These are phyloP conservation scores for Xerus inauris DNA, from an alignment of 2,113 vertebrate genomes.

Conservation along the genomic window DNA sequence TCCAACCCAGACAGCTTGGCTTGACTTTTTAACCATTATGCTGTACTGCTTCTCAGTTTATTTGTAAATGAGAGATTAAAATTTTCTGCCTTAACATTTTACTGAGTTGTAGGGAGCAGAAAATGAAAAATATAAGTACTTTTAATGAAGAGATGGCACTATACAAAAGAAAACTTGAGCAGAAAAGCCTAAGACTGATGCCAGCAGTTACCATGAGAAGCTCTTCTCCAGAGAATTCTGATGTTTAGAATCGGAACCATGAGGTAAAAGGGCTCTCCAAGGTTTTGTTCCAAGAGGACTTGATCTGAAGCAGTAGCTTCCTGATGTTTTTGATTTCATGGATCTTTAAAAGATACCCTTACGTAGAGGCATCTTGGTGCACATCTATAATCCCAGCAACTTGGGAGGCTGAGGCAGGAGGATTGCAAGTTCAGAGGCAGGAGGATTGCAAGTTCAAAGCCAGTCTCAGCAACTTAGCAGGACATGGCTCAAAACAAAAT, in stretches of 20 bases:
- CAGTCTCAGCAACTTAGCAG: no score
- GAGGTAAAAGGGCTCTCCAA: neutral
- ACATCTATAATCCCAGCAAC: no score
- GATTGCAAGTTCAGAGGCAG: no score
- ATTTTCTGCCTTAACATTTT: conserved; percentile 10
- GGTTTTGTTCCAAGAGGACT: neutral
- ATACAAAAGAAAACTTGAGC: neutral
- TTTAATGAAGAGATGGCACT: conserved; percentile 26
- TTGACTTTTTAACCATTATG: neutral
- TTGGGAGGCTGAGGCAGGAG: no score
- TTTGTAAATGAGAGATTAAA: conserved; percentile 9
- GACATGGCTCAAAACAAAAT: no score
- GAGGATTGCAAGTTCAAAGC: no score
- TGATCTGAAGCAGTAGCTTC: conserved; percentile 36
- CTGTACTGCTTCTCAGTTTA: conserved; percentile 1
- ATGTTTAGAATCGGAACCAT: neutral
- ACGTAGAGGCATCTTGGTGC: no score
- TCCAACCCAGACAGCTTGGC: neutral
- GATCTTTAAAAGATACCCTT: neutral
- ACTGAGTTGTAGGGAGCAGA: neutral
- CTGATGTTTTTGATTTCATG: neutral
- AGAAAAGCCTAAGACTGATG: neutral
- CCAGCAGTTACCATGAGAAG: neutral
- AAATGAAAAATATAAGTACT: conserved; percentile 36
- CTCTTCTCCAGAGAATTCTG: neutral